Base-by-base conservation (phyloP, 2,113 vertebrate genomes). In the Oryzias celebensis region DNA sequence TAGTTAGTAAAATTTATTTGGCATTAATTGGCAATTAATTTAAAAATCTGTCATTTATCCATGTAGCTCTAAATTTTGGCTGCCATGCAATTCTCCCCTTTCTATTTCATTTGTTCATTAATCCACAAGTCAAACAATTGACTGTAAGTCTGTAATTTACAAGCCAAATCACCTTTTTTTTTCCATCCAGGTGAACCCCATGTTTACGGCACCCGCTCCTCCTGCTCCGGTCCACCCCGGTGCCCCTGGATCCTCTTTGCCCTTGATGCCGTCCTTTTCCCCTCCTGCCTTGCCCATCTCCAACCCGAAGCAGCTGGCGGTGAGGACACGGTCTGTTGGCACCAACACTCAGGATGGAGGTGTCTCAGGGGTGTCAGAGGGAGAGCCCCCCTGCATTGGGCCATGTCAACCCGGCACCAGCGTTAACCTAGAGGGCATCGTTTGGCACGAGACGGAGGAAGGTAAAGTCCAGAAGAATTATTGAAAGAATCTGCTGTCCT, bases 391-490 rank as follows among this genome's bases (percentile, higher is more conserved):
- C 89, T 94, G 93, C 84, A 87, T 95, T 78, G 95, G 96, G 68
- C 96, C 96, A 65, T 98, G 96, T 88, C 94, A 96, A 83, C 96
- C 96, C 12, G 96, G 96, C 58, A 98, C 96, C 85, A 98, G 95
- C 73, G 95, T 98, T 80, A 98, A 97, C 91, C 90, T 98, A 91
- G 96, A 98, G 92, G 96, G 96, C 68, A 98, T 98, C 81, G 95
- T 98, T 68, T 98, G 96, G 96, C 96, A 98, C 73, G 96, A 98
- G 92, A 98, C 96, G 0, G 94, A 98, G 78, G 96, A 97, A 95
- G 96, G 96, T 98, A 90, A 93, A 72, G 2, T 49, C 2, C 10
- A 1, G 26, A 28, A 36, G 36, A 36, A 12, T 36, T 36, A 1
- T 12, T 36, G 36, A 12, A 12, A 12, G 36, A 36, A 36, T 12